phyloP scores from a whole-genome alignment of 2,797 vertebrate genomes.

The Podarcis lilfordi region DNA sequence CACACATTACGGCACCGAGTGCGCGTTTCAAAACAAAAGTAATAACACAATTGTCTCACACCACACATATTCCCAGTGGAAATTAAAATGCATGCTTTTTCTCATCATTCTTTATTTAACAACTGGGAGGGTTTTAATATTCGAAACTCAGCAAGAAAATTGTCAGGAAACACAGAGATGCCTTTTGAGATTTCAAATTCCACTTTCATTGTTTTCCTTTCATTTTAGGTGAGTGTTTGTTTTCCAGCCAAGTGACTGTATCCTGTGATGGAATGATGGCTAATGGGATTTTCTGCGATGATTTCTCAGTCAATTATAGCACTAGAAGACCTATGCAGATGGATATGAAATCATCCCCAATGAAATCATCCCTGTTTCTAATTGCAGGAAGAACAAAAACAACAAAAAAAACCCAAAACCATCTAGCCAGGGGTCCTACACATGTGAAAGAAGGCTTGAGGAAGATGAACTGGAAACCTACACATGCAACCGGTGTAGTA shows the following conservation, averaged over 20 bases:
- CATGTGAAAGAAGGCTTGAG: neutral
- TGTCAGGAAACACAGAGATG: slow-evolving; percentile 69
- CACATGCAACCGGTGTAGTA: neutral
- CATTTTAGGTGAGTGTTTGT: slow-evolving; percentile 62
- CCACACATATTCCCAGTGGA: slow-evolving; percentile 69
- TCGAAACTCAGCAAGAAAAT: slow-evolving; percentile 72
- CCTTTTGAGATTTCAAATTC: slow-evolving; percentile 69
- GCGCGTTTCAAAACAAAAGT: slow-evolving; percentile 64
- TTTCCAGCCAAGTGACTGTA: slow-evolving; percentile 43
- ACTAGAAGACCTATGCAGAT: slow-evolving; percentile 10
- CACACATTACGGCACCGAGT: slow-evolving; percentile 40
- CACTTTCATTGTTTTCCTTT: slow-evolving; percentile 62
- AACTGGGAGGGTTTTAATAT: slow-evolving; percentile 73
- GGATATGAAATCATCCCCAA: slow-evolving; percentile 14
- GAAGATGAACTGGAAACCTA: neutral
- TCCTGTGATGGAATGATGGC: neutral
- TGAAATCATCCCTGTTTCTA: slow-evolving; percentile 23
- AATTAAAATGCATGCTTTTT: slow-evolving; percentile 74
- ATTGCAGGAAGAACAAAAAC: neutral
- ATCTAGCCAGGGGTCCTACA: neutral
- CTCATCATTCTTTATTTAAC: slow-evolving; percentile 76
- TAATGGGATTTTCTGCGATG: slow-evolving; percentile 18
- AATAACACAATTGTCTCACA: slow-evolving; percentile 69
- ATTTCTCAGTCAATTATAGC: slow-evolving; percentile 30
- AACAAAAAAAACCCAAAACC: neutral